These are phyloP conservation scores for Pseudochaenichthys georgianus DNA, from an alignment of 2,797 vertebrate genomes.

Conservation along the genomic window DNA sequence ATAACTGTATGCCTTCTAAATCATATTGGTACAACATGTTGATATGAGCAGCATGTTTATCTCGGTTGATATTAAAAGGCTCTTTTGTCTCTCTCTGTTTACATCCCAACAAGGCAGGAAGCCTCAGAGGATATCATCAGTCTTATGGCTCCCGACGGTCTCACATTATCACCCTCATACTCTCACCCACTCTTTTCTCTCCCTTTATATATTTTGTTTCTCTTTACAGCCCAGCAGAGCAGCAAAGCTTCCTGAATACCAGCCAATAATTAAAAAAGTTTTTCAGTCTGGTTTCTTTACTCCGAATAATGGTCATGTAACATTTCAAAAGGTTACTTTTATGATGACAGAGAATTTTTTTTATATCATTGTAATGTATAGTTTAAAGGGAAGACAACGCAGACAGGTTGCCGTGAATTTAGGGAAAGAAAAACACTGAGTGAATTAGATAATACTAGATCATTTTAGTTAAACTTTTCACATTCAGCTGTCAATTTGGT, in stretches of 20 bases:
- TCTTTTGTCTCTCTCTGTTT: conserved; percentile 52
- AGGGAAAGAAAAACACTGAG: background rate
- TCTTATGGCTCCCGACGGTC: conserved; percentile 35
- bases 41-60: conserved; percentile 47
- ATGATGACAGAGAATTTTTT: background rate
- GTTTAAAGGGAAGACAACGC: background rate
- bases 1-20: conserved; percentile 32
- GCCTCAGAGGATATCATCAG: conserved; percentile 40
- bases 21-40: conserved; percentile 25
- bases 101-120: conserved; percentile 44
- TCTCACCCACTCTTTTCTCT: conserved; percentile 45
- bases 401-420: background rate
- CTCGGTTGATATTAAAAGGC: conserved; percentile 53
- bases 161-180: conserved; percentile 37
- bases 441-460: background rate
- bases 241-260: conserved; percentile 25
- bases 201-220: conserved; percentile 30
- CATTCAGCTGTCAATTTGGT: background rate
- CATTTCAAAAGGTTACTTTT: conserved; percentile 13
- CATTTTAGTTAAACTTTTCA: background rate
- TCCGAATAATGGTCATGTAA: background rate
- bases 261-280: conserved; percentile 59
- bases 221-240: conserved; percentile 44
- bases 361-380: background rate
- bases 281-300: conserved; percentile 8